Base-by-base conservation (phyloP, 64 coral and sea anemone species). In the Porites lutea region DNA sequence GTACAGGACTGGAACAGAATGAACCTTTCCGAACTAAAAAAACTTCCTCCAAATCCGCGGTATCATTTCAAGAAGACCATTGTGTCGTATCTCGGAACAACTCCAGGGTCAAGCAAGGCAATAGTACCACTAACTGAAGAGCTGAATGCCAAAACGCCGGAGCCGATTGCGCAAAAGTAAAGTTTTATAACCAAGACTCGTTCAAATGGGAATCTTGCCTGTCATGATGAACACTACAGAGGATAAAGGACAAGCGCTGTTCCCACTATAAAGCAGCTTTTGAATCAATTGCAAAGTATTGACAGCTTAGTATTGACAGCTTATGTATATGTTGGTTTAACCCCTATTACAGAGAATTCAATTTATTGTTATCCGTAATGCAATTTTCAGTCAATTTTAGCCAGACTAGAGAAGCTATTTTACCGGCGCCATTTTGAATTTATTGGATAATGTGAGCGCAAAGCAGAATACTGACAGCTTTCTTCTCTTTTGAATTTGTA, bases 1-100 rank as follows among this genome's bases (percentile, higher is more conserved):
- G 69, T 93, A 48, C 93, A 99, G 21, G 97, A 99, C 78, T 99
- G 97, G 97, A 71, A 96, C 46, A 77, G 97, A 86, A 99, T 99
- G 97, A 96, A 99, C 72, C 49, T 99, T 2, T 93, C 88, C 2
- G 97, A 99, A 83, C 48, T 96, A 44, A 96, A 91, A 49, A 88
- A 93, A 58, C 78, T 99, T 19, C 97, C 97, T 4, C 88, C 94
- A 7, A 92, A 91, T 10, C 91, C 94, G 23, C 82, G 97, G 23
- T 96, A 94, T 49, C 97, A 96, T 88, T 89, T 94, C 4, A 99
- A 95, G 78, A 99, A 96, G 52, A 84, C 97, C 4, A 99, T 99
- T 43, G 88, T 89, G 73, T 93, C 94, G 23, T 99, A 99, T 44
- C 91, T 99, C 1, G 97, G 94, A 14, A 99, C 97, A 10, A 92